Base-by-base conservation (phyloP, 1,140 invertebrate genomes). In the Protaetia brevitarsis region DNA sequence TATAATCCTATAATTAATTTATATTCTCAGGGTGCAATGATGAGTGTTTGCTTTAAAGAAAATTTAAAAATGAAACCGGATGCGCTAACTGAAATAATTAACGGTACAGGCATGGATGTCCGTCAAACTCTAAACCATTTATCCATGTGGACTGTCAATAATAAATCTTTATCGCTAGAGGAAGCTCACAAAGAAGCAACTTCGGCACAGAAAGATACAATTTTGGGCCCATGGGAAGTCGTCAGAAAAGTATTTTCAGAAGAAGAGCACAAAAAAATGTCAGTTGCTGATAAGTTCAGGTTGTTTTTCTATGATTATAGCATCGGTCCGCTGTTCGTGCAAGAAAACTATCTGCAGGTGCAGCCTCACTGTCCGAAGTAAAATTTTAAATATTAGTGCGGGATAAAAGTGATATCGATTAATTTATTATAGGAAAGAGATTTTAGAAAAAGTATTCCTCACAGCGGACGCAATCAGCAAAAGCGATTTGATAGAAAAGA, bases 301-400 rank as follows among this genome's bases (percentile, higher is more conserved):
- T 79, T 99, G 36, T 99, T 99, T 80, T 99, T 99, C 80, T 88
- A 95, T 69, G 98, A 99, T 82, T 99, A 99, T 80, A 95, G 87
- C 74, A 86, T 99, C 65, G 89, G 89, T 3, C 93, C 96, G 6
- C 82, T 99, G 16, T 99, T 99, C 82, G 94, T 99, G 0, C 95
- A 99, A 76, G 97, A 99, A 78, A 99, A 99, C 82, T 99, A 99
- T 82, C 81, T 94, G 0, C 84, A 83, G 59, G 90, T 91, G 0
- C 73, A 78, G 11, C 92, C 93, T 0, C 79, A 85, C 57, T 85
- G 82, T 62, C 84, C 87, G 28, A 86, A 84, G 89, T 91, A 80
- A 79, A 80, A 34, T 26, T 63, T 63, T 37, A 11, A 11, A 37
- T 36, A 34, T 19, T 61, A 19, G 34, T 6, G 36, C 8, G 2